phyloP scores from a whole-genome alignment of 2,888 invertebrate species.

The Spilosoma lubricipeda region DNA sequence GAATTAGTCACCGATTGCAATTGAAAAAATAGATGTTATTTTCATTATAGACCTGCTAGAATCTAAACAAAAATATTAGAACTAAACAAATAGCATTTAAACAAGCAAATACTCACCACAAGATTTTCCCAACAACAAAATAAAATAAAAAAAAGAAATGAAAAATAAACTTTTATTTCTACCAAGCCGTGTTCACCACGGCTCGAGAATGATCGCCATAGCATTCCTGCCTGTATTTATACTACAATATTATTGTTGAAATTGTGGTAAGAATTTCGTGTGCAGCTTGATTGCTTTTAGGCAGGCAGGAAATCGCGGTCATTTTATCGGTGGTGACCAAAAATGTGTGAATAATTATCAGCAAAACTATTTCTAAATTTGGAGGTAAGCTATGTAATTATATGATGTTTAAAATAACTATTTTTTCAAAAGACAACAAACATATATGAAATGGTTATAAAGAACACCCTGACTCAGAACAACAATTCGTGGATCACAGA shows the following conservation, averaged over 20 bases:
- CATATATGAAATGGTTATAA: too few species aligned
- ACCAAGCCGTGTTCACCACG: conserved; percentile 14
- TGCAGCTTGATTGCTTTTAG: neutral
- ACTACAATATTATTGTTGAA: neutral
- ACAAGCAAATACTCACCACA: conserved; percentile 9
- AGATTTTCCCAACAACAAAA: conserved; percentile 11
- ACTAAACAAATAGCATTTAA: neutral
- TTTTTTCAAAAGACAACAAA: too few species aligned
- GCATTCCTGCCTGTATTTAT: conserved; percentile 1
- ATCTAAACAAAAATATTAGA: neutral
- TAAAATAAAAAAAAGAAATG: conserved; percentile 10
- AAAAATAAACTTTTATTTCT: neutral
- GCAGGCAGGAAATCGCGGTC: conserved; percentile 13
- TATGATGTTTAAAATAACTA: too few species aligned
- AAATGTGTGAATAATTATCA: neutral
- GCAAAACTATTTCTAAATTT: neutral
- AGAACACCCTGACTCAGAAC: too few species aligned
- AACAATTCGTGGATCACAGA: too few species aligned
- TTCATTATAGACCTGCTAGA: neutral
- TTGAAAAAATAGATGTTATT: neutral
- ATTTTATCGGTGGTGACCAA: conserved; percentile 3
- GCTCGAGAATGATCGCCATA: conserved; percentile 1
- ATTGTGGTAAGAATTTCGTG: conserved; percentile 1
- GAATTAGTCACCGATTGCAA: neutral
- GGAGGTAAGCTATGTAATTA: too few species aligned